These are phyloP conservation scores for Dryocosmus kuriphilus DNA, from an alignment of 2,888 invertebrate genomes.

Conservation along the genomic window DNA sequence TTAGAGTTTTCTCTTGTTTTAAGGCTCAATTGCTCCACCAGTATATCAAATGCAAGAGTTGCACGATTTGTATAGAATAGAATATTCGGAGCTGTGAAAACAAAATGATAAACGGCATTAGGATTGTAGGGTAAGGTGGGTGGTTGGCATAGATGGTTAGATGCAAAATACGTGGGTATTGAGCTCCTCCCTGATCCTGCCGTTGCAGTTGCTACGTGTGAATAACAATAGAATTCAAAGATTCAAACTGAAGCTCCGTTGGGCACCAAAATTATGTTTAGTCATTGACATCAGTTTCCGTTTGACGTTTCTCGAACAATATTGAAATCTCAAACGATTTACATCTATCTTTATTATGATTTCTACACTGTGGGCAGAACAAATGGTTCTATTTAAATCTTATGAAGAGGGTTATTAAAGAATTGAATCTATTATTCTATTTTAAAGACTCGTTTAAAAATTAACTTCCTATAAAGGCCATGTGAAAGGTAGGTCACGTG, in stretches of 20 bases:
- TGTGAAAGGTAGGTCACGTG: too few species aligned
- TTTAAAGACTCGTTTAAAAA: background rate
- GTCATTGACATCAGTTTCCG: conserved; percentile 26
- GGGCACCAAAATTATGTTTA: conserved; percentile 26
- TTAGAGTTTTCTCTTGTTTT: conserved; percentile 24
- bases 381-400: background rate
- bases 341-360: background rate
- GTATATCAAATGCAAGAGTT: conserved; percentile 30
- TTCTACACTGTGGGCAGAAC: background rate
- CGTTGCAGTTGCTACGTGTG: conserved; percentile 20
- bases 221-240: conserved; percentile 30
- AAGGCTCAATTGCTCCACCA: conserved; percentile 17
- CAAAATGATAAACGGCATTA: conserved; percentile 32
- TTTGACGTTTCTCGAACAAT: conserved; percentile 18
- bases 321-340: background rate
- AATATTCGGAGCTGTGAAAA: conserved; percentile 37
- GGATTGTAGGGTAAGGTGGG: conserved; percentile 29
- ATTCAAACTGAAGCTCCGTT: background rate
- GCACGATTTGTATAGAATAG: conserved; percentile 11
- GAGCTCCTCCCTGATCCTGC: conserved; percentile 42
- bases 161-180: conserved; percentile 36
- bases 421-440: background rate
- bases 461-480: background rate
- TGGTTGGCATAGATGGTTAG: conserved; percentile 29
- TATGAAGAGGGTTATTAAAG: background rate